These are phyloP conservation scores for Phoxinus dragarum DNA, from an alignment of 2,797 vertebrate genomes.

Conservation along the genomic window DNA sequence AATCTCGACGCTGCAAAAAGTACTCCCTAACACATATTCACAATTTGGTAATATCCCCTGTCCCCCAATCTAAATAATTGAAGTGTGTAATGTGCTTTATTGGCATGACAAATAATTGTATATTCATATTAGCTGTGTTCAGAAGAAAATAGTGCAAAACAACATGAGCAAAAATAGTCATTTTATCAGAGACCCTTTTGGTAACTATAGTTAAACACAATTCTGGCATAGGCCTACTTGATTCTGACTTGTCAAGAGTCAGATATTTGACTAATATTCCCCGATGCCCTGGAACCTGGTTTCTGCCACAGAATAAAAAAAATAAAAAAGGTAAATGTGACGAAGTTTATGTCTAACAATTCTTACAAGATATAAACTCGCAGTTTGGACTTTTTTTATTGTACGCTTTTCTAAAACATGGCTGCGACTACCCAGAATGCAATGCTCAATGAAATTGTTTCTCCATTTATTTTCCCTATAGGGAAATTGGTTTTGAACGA, in stretches of 20 bases:
- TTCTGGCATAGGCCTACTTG: not conserved
- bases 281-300: not conserved
- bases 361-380: too few species aligned
- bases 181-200: not conserved
- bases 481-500: too few species aligned
- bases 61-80: not conserved
- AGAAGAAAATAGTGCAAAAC: not conserved
- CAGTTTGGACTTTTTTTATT: not conserved
- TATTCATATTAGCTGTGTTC: not conserved
- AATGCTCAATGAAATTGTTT: not conserved
- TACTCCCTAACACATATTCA: not conserved
- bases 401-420: not conserved
- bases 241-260: not conserved
- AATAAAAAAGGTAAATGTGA: too few species aligned
- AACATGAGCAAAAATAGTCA: not conserved
- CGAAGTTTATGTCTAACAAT: too few species aligned
- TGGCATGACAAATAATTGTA: not conserved
- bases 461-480: not conserved
- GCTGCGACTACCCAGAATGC: not conserved
- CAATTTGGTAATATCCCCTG: not conserved
- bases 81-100: not conserved
- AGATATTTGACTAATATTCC: not conserved
- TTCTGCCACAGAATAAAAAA: not conserved
- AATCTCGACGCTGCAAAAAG: not conserved
- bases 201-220: too few species aligned